A percentile compares a stretch with the other conserved stretches of the same genome.
Conservation (phyloP, 92 coral and sea anemone genomes). For the Phymanthus crucifer region DNA sequence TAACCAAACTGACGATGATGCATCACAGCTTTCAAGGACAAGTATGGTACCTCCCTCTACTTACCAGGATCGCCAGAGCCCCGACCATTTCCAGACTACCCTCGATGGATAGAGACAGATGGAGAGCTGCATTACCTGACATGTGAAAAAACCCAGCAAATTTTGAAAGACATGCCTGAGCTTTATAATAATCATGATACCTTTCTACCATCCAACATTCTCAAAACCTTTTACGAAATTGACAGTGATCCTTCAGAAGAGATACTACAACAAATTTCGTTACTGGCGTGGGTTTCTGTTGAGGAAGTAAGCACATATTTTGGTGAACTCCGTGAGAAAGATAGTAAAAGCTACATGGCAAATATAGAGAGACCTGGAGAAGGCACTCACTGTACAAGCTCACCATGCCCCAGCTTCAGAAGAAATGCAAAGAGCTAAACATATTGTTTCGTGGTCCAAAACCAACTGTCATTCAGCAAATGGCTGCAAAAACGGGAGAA, state of each 20-base stretch:
- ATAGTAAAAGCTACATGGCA: slow-evolving; percentile 35
- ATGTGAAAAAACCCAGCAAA: slow-evolving; percentile 38
- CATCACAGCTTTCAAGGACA: slow-evolving; percentile 32
- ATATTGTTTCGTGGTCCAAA: slow-evolving; percentile 33
- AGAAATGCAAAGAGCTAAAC: slow-evolving; percentile 31
- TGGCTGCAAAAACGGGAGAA: slow-evolving; percentile 37
- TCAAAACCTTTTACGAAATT: slow-evolving; percentile 33
- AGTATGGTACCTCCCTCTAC: slow-evolving; percentile 26
- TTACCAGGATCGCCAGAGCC: not conserved
- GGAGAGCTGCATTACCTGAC: slow-evolving; percentile 56
- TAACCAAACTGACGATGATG: not conserved
- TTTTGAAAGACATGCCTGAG: slow-evolving; percentile 18
- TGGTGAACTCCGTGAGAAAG: slow-evolving; percentile 7
- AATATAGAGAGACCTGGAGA: slow-evolving; percentile 54
- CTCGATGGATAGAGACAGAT: slow-evolving; percentile 27
- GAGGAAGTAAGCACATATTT: slow-evolving; percentile 31
- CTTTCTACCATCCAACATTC: slow-evolving; percentile 46
- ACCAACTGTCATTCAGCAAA: slow-evolving; percentile 36
- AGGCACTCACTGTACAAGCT: slow-evolving; percentile 44
- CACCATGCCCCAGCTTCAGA: slow-evolving; percentile 27
- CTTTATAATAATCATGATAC: not conserved
- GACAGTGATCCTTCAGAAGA: slow-evolving; percentile 47
- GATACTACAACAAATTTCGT: not conserved
- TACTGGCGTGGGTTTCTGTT: slow-evolving; percentile 38
- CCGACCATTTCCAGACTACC: slow-evolving; percentile 41